Evolutionary conservation across 1,140 invertebrate species (phyloP).

Genomic region (Drosophila athabasca): DNA sequence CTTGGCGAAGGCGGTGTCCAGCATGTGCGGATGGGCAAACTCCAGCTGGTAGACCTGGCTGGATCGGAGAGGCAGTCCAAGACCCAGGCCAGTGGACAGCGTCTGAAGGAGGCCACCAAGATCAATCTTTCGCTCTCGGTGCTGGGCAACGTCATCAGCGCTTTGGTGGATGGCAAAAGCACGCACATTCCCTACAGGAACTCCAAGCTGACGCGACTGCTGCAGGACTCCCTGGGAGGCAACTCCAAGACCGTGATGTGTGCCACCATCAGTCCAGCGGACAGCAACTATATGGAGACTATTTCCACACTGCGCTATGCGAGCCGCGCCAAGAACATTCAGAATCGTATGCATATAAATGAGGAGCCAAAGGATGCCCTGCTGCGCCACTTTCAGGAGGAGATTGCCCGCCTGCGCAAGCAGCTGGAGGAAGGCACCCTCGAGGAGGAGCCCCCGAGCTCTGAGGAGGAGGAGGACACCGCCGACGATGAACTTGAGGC

Average conservation of each 20-base stretch:
- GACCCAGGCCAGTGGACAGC: constrained; percentile 94
- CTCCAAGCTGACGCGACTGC: constrained; percentile 95
- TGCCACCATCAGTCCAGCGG: constrained; percentile 97
- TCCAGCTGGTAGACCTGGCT: constrained; percentile 90
- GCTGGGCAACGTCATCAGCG: constrained; percentile 97
- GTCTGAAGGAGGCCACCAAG: constrained; percentile 96
- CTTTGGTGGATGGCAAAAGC: constrained; percentile 96
- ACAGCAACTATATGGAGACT: constrained; percentile 98
- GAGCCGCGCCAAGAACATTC: constrained; percentile 98
- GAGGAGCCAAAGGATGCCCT: constrained; percentile 99
- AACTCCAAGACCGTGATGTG: constrained; percentile 98
- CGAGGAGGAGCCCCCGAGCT: constrained; percentile 71
- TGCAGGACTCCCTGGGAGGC: constrained; percentile 97
- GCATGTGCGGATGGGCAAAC: constrained; percentile 89
- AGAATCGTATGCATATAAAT: constrained; percentile 97
- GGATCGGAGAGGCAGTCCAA: constrained; percentile 95
- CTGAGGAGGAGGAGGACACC: constrained; percentile 73
- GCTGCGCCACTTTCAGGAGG: constrained; percentile 96
- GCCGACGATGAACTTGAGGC: constrained; percentile 70
- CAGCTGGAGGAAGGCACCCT: constrained; percentile 89
- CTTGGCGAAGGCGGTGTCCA: constrained; percentile 89
- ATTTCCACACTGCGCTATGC: constrained; percentile 98
- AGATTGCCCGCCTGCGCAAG: constrained; percentile 95
- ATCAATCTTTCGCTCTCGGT: constrained; percentile 97
- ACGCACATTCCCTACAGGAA: constrained; percentile 97